Evolutionary conservation across 2,797 vertebrate species (phyloP).

Genomic region (Channallabes apus): DNA sequence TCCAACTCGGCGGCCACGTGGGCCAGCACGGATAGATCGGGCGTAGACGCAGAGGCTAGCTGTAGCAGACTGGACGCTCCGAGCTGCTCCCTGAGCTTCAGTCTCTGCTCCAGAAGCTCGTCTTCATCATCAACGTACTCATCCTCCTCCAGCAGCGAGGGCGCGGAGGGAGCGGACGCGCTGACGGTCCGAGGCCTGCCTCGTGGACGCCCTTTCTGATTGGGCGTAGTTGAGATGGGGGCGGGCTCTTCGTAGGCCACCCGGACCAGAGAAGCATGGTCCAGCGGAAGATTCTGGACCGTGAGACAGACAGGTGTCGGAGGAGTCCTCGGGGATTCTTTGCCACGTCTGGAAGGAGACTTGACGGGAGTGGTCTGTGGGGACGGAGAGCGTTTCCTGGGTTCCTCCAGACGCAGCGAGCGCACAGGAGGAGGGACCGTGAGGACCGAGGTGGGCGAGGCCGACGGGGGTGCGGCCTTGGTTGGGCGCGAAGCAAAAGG

Average conservation of each 20-base stretch:
- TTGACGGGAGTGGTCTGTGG: slow-evolving; percentile 61
- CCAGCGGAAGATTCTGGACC: slow-evolving; percentile 86
- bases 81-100: slow-evolving; percentile 74
- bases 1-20: slow-evolving; percentile 80
- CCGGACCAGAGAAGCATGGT: slow-evolving; percentile 88
- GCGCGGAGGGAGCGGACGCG: slow-evolving; percentile 50
- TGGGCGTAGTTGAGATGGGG: slow-evolving; percentile 53
- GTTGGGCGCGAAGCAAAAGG: slow-evolving; percentile 72
- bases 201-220: slow-evolving; percentile 68
- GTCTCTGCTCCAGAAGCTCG: slow-evolving; percentile 67
- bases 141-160: slow-evolving; percentile 66
- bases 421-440: slow-evolving; percentile 71
- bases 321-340: slow-evolving; percentile 67
- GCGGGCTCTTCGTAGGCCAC: slow-evolving; percentile 78
- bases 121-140: slow-evolving; percentile 61
- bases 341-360: slow-evolving; percentile 63
- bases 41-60: slow-evolving; percentile 70
- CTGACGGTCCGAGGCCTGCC: slow-evolving; percentile 69
- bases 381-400: slow-evolving; percentile 60
- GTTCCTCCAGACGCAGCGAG: slow-evolving; percentile 62
- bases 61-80: slow-evolving; percentile 77
- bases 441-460: slow-evolving; percentile 53
- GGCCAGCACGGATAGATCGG: slow-evolving; percentile 81
- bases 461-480: slow-evolving; percentile 67
- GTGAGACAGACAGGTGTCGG: slow-evolving; percentile 75